Percentiles rank a stretch among this genome's conserved stretches.
phyloP scores from a whole-genome alignment of 2,797 vertebrate species.

The Champsocephalus gunnari region DNA sequence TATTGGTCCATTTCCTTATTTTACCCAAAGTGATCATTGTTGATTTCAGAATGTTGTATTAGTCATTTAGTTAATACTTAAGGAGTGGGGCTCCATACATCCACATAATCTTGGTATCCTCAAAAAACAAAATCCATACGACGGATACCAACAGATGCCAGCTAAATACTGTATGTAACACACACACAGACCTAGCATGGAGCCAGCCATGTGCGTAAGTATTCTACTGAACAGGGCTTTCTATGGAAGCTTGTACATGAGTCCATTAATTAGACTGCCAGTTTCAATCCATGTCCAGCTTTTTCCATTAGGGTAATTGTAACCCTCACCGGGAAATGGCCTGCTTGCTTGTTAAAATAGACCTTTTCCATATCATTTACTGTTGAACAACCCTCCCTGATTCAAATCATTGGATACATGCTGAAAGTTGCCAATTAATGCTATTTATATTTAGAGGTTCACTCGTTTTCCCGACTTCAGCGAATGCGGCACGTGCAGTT shows the following conservation, averaged over 20 bases:
- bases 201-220: conserved; percentile 43
- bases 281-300: conserved; percentile 77
- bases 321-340: conserved; percentile 63
- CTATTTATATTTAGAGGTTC: conserved; percentile 43
- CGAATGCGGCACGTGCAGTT: conserved; percentile 14
- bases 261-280: conserved; percentile 78
- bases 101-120: background rate
- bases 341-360: conserved; percentile 69
- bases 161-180: conserved; percentile 3
- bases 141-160: conserved; percentile 14
- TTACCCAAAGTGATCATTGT: conserved; percentile 1
- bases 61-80: background rate
- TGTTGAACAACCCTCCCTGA: conserved; percentile 42
- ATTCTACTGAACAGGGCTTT: conserved; percentile 53
- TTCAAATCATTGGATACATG: conserved; percentile 52
- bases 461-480: conserved; percentile 17
- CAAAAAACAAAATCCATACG: background rate
- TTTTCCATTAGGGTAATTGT: conserved; percentile 80
- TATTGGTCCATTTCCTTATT: background rate
- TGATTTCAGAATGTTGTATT: background rate
- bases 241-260: conserved; percentile 65
- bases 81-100: background rate
- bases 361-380: conserved; percentile 63
- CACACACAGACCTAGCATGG: background rate
- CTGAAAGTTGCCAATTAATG: conserved; percentile 42